Percentiles rank a stretch among this genome's conserved stretches.
phyloP scores from a whole-genome alignment of 2,113 vertebrate species.

The Bufo bufo region DNA sequence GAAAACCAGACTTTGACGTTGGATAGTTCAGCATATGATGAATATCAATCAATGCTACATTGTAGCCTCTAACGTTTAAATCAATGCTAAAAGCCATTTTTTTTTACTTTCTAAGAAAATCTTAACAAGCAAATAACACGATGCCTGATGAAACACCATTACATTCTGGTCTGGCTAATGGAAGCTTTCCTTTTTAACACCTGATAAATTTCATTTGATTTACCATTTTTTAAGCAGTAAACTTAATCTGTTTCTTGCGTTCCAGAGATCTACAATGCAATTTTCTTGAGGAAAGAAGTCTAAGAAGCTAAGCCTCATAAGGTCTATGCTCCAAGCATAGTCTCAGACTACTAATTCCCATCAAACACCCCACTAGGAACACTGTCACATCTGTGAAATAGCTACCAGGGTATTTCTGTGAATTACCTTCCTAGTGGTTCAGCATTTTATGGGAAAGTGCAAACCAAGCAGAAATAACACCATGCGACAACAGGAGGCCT shows the following conservation, averaged over 20 bases:
- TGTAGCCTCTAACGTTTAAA: background rate
- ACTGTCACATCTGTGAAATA: conserved; percentile 40
- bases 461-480: conserved; percentile 63
- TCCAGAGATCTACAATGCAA: conserved; percentile 24
- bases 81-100: background rate
- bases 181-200: background rate
- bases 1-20: no score
- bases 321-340: conserved; percentile 7
- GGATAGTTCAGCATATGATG: no score
- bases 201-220: conserved; percentile 31
- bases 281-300: conserved; percentile 19
- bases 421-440: conserved; percentile 59
- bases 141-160: background rate
- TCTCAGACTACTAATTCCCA: conserved; percentile 46
- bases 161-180: background rate
- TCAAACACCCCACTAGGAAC: conserved; percentile 32
- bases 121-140: background rate
- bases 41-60: background rate
- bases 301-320: conserved; percentile 35
- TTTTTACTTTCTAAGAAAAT: background rate
- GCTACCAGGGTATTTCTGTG: conserved; percentile 56
- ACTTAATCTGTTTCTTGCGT: conserved; percentile 31
- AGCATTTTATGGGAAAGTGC: conserved; percentile 58
- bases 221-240: conserved; percentile 10
- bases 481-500: conserved; percentile 44